phyloP scores from a whole-genome alignment of 2,797 vertebrate species.

The Pelodytes ibericus region DNA sequence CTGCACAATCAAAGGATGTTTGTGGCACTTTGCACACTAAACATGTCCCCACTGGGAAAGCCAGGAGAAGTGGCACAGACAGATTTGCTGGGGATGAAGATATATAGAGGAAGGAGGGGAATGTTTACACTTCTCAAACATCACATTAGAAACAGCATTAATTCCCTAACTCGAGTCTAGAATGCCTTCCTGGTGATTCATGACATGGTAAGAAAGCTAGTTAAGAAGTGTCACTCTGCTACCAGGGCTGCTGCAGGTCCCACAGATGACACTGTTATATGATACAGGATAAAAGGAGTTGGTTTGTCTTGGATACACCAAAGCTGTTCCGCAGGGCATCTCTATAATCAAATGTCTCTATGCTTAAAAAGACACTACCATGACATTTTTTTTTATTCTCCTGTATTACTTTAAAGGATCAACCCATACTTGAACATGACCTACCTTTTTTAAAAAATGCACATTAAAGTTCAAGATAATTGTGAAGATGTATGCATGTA shows the following conservation, averaged over 20 bases:
- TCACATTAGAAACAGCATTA: constrained; percentile 40
- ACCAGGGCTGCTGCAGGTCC: constrained; percentile 2
- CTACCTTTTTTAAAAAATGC: no score
- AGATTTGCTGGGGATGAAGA: constrained; percentile 35
- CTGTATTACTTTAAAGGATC: no score
- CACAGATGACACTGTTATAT: constrained; percentile 28
- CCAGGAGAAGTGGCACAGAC: constrained; percentile 34
- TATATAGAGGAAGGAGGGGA: constrained; percentile 30
- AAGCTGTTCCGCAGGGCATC: constrained; percentile 27
- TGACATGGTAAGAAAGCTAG: constrained; percentile 29
- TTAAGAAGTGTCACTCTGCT: constrained; percentile 38
- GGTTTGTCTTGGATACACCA: constrained; percentile 23
- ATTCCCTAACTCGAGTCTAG: constrained; percentile 24
- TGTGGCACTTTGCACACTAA: constrained; percentile 77
- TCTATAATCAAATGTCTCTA: constrained; percentile 4
- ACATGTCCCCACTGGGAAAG: constrained; percentile 77
- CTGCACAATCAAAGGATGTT: constrained; percentile 73
- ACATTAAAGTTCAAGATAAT: not conserved
- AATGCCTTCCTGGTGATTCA: constrained; percentile 50
- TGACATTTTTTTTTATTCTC: no score
- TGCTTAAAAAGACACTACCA: no score
- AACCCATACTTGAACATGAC: no score
- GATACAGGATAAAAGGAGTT: constrained; percentile 37
- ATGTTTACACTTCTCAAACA: constrained; percentile 40
- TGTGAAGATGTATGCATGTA: no score